A percentile compares a stretch with the other conserved stretches of the same genome.
phyloP scores from a whole-genome alignment of 2,113 vertebrate genomes.

The Synodontis membranacea region DNA sequence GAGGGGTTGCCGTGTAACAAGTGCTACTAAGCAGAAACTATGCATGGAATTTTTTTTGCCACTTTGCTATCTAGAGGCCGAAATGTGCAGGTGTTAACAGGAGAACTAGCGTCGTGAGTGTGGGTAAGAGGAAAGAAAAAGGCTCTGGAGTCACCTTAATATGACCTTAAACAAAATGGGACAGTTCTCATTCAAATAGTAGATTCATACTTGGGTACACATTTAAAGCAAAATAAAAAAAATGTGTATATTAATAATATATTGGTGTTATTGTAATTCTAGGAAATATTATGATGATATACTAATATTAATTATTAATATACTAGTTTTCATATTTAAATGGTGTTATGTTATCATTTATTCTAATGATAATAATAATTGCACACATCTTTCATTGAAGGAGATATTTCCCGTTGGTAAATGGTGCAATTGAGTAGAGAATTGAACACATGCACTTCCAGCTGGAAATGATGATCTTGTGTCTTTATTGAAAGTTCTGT shows the following conservation, averaged over 20 bases:
- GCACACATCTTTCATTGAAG: not conserved
- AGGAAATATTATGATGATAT: too few relatives aligned
- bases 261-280: not conserved
- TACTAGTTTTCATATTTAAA: too few relatives aligned
- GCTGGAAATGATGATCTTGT: not conserved
- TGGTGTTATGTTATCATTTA: too few relatives aligned
- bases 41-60: conserved; percentile 50
- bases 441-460: not conserved
- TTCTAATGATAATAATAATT: too few relatives aligned
- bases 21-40: conserved; percentile 38
- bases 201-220: not conserved
- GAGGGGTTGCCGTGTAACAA: conserved; percentile 33
- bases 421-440: not conserved
- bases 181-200: not conserved
- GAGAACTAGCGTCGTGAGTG: not conserved
- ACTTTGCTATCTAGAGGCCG: not conserved
- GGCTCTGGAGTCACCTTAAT: not conserved
- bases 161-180: not conserved
- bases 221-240: not conserved
- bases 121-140: not conserved
- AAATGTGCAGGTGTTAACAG: not conserved
- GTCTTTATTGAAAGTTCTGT: not conserved
- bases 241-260: not conserved
- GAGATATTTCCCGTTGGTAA: not conserved
- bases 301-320: too few relatives aligned